Percentiles rank a stretch among this genome's conserved stretches.
Conservation (phyloP, 2,113 vertebrate species). For the Fregata magnificens region DNA sequence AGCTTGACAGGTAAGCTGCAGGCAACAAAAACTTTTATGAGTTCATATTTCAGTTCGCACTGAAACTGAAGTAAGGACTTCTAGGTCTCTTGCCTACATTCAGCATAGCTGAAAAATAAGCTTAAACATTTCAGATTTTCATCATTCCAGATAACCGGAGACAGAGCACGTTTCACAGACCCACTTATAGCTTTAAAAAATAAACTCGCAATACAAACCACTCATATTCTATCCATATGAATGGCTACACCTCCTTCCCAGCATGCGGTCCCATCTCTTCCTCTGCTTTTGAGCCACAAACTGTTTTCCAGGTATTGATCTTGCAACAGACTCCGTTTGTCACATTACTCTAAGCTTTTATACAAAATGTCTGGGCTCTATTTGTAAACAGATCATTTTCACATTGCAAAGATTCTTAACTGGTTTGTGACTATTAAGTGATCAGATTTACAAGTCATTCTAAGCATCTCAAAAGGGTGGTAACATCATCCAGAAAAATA, state of each 20-base stretch:
- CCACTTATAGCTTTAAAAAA: neutral
- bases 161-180: neutral
- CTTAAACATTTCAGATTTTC: neutral
- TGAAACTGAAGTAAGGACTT: neutral
- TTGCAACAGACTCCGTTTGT: neutral
- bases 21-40: neutral
- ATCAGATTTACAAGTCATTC: neutral
- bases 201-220: neutral
- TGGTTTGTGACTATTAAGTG: neutral
- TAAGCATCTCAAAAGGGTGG: neutral
- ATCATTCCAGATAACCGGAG: neutral
- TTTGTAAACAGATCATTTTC: neutral
- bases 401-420: neutral
- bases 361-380: neutral
- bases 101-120: neutral
- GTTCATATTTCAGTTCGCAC: neutral
- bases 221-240: neutral
- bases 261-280: neutral
- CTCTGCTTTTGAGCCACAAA: neutral
- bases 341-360: neutral
- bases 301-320: neutral
- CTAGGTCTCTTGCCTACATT: neutral
- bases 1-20: neutral
- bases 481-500: neutral
- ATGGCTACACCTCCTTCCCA: neutral